Percentiles rank a stretch among this genome's conserved stretches.
phyloP scores from a whole-genome alignment of 2,113 vertebrate genomes.

The Aptenodytes patagonicus region DNA sequence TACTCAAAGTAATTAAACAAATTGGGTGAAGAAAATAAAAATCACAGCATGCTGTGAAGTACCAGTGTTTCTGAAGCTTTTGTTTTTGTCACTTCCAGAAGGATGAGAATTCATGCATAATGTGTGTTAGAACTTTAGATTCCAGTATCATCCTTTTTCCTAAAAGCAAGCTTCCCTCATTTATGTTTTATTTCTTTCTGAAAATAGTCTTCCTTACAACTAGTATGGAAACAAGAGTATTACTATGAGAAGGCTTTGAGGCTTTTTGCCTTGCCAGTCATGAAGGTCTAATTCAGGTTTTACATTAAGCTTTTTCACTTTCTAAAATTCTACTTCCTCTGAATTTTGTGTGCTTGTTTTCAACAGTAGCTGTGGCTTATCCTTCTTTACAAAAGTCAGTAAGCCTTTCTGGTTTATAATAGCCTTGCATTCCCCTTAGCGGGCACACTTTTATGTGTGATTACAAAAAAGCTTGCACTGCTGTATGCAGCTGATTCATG shows the following conservation, averaged over 20 bases:
- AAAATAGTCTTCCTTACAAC: neutral
- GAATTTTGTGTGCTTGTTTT: neutral
- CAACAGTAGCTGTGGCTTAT: neutral
- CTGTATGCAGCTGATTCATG: neutral
- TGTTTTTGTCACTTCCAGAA: neutral
- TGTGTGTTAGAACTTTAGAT: neutral
- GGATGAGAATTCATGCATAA: neutral
- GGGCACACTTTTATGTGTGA: neutral
- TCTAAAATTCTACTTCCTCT: neutral
- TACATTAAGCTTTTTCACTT: neutral
- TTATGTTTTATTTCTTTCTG: neutral
- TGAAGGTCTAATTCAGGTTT: neutral
- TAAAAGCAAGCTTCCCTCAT: neutral
- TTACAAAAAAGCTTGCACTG: neutral
- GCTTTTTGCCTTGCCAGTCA: neutral
- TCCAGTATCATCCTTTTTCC: neutral
- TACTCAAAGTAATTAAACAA: neutral
- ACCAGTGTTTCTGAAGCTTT: neutral
- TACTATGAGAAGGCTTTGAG: neutral
- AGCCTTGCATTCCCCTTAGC: neutral
- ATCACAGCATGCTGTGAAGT: neutral
- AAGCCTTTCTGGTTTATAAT: neutral
- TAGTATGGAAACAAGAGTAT: neutral
- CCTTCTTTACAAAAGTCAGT: neutral
- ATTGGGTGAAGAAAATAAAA: conserved; percentile 15